Conservation (phyloP, 92 coral and sea anemone genomes). For the Siderastrea radians region DNA sequence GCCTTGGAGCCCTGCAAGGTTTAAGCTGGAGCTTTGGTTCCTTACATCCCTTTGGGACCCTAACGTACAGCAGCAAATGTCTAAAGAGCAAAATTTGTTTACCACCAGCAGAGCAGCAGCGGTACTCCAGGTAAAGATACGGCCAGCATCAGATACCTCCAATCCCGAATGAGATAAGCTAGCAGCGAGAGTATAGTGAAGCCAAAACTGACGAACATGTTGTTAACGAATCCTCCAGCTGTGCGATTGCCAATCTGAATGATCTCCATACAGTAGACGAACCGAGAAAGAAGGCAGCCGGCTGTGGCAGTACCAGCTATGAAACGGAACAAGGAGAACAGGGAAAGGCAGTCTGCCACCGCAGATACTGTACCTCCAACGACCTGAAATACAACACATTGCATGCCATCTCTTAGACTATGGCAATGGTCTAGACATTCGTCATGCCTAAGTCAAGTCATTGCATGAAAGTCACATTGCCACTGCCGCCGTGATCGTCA, state of each 20-base stretch:
- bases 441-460: not conserved
- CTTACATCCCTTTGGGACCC: too few species aligned
- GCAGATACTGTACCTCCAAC: constrained; percentile 73
- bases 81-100: constrained; percentile 12
- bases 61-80: too few species aligned
- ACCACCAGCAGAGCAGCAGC: constrained; percentile 82
- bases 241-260: constrained; percentile 72
- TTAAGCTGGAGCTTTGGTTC: too few species aligned
- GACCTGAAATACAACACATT: constrained; percentile 55
- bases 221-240: constrained; percentile 79
- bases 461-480: not conserved
- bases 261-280: constrained; percentile 89
- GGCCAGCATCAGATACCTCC: constrained; percentile 82
- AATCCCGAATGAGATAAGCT: constrained; percentile 87
- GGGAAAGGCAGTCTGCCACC: constrained; percentile 87
- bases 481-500: too few species aligned
- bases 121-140: constrained; percentile 75
- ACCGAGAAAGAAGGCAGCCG: constrained; percentile 82
- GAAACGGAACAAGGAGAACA: constrained; percentile 84
- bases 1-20: too few species aligned
- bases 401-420: too few species aligned
- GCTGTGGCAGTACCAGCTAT: constrained; percentile 82
- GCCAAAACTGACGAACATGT: constrained; percentile 81
- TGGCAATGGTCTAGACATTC: not conserved
- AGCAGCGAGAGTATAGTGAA: constrained; percentile 69